Evolutionary conservation across 1,140 invertebrate species (phyloP), one percentile per base, ranked within the genome.

Genomic region (Hypothenemus hampei): DNA sequence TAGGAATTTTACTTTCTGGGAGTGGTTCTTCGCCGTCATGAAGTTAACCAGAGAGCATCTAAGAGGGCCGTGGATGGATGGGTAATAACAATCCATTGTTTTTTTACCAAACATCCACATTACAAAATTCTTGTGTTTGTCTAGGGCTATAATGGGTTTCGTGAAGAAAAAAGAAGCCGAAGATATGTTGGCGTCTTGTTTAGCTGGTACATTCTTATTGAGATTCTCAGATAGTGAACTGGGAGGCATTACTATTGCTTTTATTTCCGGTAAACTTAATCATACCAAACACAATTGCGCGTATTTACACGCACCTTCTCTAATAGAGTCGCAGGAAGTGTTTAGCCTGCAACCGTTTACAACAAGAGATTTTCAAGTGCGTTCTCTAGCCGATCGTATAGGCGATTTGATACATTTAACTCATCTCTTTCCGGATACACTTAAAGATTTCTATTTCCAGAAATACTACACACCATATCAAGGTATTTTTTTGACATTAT

Each of bases 1-100:
- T 20, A 15, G 11, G 8, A 39, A 2, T 48, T 48, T 4, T 13
- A 21, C 16, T 4, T 21, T n/a, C 22, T 39, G 49, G 94, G 94
- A 98, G 74, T 97, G 94, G 94, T 97, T 97, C 75, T 97, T 94
- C 77, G 89, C 91, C 39, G 89, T 97, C 0, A 93, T 96, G 81
- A 97, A 97, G 75, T 77, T 98, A 16, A 97, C 93, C 1, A 83
- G 90, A 65, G 93, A 97, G 70, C 93, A 97, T 73, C 72, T 98
- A 37, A 76, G 89, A 52, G 83, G 82, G 26, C 86, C 90, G 1
- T 97, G 93, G 95, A 85, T 85, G 44, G 92, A 95, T 66, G 86
- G 89, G 77, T 92, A 78, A 75, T 31, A 31, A 31, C n/a, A n/a
- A 13, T 31, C 13, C 8, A n/a, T n/a, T n/a, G n/a, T n/a, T n/a